Evolutionary conservation across 2,797 vertebrate species (phyloP), one percentile per base, ranked within the genome.

Genomic region (Chelmon rostratus): DNA sequence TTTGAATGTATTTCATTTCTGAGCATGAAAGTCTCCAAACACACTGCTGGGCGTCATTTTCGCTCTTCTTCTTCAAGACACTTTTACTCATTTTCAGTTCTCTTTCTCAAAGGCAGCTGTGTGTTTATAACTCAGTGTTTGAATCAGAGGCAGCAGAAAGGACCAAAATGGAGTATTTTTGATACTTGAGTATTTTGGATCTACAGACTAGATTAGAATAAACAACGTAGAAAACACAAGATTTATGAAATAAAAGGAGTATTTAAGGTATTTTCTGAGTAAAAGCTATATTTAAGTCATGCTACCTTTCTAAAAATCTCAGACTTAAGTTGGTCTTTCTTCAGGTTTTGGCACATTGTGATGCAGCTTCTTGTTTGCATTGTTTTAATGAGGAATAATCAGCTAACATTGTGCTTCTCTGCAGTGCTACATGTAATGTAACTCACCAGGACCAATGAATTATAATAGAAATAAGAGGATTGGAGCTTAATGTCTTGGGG

Each of bases 141-240:
- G 8, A 64, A 3, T 76, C 28, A 37, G 16, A 80, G 57, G 79
- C 61, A 68, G 57, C 54, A 54, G 65, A 76, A 76, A 76, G 77
- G 83, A 89, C 83, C 87, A 89, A 89, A 89, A 69, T 19, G 64
- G 42, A 84, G 38, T 87, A 88, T 84, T 90, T 92, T 92, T 89
- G 38, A 92, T 87, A 89, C 88, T 40, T 33, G 33, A 82, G 47
- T 67, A 77, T 86, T 90, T 85, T 79, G 44, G 33, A 74, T 62
- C 28, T 37, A 66, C 46, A 68, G 50, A 73, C 3, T 76, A 78
- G 47, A 68, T 73, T 42, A 53, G 5, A 58, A 76, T 10, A 78
- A 44, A 40, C n/a, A 50, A 6, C 31, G 59, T 12, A 59, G 40
- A 72, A 31, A 56, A 72, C 28, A 44, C 0, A 4, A n/a, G 1